Evolutionary conservation across 2,888 invertebrate species (phyloP), one percentile per base, ranked within the genome.

Genomic region (Neocrepidodera transversa): DNA sequence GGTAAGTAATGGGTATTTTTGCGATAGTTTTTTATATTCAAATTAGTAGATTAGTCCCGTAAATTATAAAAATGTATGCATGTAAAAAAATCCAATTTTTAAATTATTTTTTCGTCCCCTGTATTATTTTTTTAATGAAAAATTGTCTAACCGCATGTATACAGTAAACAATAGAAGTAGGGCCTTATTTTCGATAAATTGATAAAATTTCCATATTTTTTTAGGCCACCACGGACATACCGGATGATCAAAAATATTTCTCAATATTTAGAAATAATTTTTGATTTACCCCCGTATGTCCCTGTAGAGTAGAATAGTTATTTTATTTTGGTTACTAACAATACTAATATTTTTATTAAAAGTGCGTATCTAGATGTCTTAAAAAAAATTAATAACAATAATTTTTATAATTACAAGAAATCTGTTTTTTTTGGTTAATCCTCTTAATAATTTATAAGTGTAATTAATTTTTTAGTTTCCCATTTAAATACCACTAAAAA

Each of bases 191-290:
- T 28, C 40, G 11, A 17, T 42, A 43, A 26, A 11, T 43, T 43
- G 38, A 47, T 38, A 14, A 53, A 58, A 53, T 57, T 57, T 49
- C n/a, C n/a, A n/a, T 7, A 58, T 14, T 48, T 65, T 45, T 69
- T 71, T 69, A 64, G 70, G 70, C 69, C 71, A 69, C 71, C 71
- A 54, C 60, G 57, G 54, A 63, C 59, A 59, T 62, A 58, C 52
- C 62, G 66, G 62, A 30, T 53, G 32, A n/a, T n/a, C n/a, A n/a
- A n/a, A n/a, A n/a, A n/a, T n/a, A n/a, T n/a, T n/a, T n/a, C n/a
- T n/a, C n/a, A n/a, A n/a, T n/a, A n/a, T n/a, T n/a, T 38, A 30
- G 17, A 48, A 48, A 6, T 13, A 18, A 28, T 56, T 16, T n/a
- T 26, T 11, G 35, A 13, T 38, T n/a, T 28, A 5, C n/a, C 10